Conservation (phyloP, 2,113 vertebrate genomes). For the Lepus europaeus region DNA sequence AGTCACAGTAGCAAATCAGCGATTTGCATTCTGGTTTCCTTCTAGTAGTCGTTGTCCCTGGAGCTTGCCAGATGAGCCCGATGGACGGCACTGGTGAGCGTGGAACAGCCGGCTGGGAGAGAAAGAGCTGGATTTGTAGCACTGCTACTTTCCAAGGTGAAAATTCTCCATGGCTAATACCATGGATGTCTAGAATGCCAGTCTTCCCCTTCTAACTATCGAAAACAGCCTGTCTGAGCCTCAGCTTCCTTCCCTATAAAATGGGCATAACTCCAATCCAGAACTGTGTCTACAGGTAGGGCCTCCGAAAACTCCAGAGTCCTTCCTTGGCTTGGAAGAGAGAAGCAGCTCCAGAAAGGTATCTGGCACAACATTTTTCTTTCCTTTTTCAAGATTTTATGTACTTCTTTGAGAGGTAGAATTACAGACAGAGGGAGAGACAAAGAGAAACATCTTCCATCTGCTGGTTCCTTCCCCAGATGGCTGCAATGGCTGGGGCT, state of each 20-base stretch:
- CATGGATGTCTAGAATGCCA: not conserved
- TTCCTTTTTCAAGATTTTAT: too few relatives aligned
- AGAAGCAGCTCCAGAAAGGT: conserved; percentile 9
- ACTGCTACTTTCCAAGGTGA: not conserved
- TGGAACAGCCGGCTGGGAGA: not conserved
- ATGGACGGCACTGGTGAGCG: not conserved
- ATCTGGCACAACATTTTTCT: not conserved
- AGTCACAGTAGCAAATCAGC: not conserved
- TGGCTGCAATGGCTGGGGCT: too few relatives aligned
- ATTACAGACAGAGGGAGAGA: too few relatives aligned
- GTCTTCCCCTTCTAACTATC: not conserved
- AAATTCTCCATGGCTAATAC: not conserved
- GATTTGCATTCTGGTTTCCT: conserved; percentile 69
- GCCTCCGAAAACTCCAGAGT: not conserved
- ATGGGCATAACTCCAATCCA: not conserved
- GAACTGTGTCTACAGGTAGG: not conserved
- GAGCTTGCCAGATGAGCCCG: conserved; percentile 50
- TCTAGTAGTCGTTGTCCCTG: not conserved
- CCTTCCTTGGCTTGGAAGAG: conserved; percentile 22
- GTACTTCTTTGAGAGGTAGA: too few relatives aligned
- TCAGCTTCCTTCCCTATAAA: conserved; percentile 33
- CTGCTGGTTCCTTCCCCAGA: too few relatives aligned
- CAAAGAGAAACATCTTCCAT: too few relatives aligned
- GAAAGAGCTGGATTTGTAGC: not conserved
- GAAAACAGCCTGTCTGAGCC: not conserved